phyloP scores from a whole-genome alignment of 2,888 invertebrate genomes.

The Lissonota sp. region DNA sequence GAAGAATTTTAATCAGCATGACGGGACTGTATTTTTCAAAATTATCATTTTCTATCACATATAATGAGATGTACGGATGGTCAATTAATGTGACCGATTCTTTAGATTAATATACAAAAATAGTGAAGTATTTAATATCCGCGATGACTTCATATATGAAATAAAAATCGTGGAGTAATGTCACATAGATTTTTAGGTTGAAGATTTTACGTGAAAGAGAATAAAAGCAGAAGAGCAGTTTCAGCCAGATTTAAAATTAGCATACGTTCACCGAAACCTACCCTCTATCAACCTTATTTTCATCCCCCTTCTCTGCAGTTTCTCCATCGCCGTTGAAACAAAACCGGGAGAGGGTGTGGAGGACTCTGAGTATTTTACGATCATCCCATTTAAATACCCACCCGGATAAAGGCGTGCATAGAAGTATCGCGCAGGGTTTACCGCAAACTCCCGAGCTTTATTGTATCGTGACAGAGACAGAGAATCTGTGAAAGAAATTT shows the following conservation, averaged over 20 bases:
- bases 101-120: no score
- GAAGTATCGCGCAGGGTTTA: slow-evolving; percentile 35
- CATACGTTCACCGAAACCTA: slow-evolving; percentile 68
- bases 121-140: no score
- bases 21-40: no score
- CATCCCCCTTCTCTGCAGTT: slow-evolving; percentile 22
- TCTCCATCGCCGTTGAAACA: slow-evolving; percentile 21
- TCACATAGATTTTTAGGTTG: neutral
- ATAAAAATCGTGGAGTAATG: no score
- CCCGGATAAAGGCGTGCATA: neutral
- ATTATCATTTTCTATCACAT: no score
- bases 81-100: no score
- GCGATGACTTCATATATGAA: no score
- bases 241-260: slow-evolving; percentile 67
- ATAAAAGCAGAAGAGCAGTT: slow-evolving; percentile 6
- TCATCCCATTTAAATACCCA: slow-evolving; percentile 16
- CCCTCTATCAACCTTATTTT: slow-evolving; percentile 28
- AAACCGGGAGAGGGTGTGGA: slow-evolving; percentile 29
- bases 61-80: no score
- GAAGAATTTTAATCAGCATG: no score
- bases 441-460: slow-evolving; percentile 36
- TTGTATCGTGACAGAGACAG: slow-evolving; percentile 1
- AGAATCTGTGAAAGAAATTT: slow-evolving; percentile 21
- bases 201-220: no score
- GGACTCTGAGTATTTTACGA: slow-evolving; percentile 48